phyloP scores from a whole-genome alignment of 2,113 vertebrate genomes.

The Nannospalax galili region DNA sequence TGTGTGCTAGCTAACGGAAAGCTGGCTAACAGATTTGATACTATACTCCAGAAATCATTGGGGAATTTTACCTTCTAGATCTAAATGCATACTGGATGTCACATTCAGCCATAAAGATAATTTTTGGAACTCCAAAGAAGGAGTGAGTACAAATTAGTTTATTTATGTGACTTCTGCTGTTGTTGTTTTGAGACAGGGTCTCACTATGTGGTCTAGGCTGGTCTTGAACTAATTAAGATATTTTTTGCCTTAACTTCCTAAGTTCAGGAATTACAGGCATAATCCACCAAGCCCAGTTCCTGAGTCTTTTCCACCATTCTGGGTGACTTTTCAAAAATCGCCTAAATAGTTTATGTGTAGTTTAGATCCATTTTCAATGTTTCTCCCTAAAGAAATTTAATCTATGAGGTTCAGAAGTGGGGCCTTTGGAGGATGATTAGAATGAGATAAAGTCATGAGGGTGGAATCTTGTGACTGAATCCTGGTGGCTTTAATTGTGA shows the following conservation, averaged over 20 bases:
- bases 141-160: conserved; percentile 7
- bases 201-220: background rate
- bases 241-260: background rate
- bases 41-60: background rate
- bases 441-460: too few species aligned
- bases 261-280: background rate
- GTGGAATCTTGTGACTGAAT: background rate
- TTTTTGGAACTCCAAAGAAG: background rate
- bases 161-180: background rate
- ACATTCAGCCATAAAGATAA: background rate
- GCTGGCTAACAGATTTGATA: background rate
- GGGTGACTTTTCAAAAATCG: background rate
- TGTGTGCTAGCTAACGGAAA: too few species aligned
- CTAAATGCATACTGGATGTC: background rate
- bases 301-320: conserved; percentile 27
- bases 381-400: background rate
- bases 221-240: background rate
- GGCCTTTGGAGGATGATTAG: background rate
- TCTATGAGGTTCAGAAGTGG: background rate
- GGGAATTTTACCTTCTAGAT: background rate
- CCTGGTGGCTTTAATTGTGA: background rate
- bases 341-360: background rate
- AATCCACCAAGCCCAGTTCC: background rate
- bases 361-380: background rate
- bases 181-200: background rate